phyloP scores from a whole-genome alignment of 2,797 vertebrate species.

The Crocidura indochinensis region DNA sequence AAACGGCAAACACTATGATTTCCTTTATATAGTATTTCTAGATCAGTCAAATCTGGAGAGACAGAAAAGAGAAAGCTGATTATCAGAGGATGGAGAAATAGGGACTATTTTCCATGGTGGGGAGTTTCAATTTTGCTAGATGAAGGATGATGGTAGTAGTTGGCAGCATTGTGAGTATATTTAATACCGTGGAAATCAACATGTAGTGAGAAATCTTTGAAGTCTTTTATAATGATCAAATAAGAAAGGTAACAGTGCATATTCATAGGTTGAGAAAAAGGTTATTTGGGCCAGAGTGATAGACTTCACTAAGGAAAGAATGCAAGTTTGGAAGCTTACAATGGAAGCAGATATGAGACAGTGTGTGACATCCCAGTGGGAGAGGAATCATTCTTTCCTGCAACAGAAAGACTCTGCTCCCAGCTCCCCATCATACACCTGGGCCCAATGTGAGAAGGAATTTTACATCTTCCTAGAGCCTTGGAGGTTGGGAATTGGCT shows the following conservation, averaged over 20 bases:
- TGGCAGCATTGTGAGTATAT: background rate
- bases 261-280: background rate
- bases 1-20: no score
- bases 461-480: no score
- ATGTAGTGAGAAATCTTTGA: background rate
- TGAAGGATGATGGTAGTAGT: background rate
- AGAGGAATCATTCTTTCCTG: background rate
- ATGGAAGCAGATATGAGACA: background rate
- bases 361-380: background rate
- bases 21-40: background rate
- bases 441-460: no score
- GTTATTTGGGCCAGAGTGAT: background rate
- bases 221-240: background rate
- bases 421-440: no score
- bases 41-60: background rate
- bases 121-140: background rate
- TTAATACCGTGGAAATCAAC: background rate
- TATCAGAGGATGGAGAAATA: no score
- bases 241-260: background rate
- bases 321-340: background rate
- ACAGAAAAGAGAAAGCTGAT: background rate
- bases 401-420: background rate
- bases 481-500: no score
- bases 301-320: background rate
- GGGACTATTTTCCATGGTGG: no score